Conservation (phyloP, 1,140 invertebrate genomes). For the Colletes gigas region DNA sequence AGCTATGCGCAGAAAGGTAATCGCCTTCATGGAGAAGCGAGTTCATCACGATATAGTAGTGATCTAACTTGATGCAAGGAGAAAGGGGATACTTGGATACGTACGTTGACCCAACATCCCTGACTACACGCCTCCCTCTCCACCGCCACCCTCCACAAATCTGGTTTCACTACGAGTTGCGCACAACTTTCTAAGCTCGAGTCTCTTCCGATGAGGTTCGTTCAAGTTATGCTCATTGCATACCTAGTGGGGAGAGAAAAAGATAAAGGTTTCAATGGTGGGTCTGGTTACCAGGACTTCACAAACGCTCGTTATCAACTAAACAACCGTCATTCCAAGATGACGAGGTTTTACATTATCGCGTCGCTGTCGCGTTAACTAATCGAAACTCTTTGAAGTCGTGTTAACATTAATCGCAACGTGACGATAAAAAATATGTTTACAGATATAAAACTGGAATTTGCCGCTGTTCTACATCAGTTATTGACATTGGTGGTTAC, state of each 20-base stretch:
- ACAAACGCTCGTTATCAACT: conserved; percentile 18
- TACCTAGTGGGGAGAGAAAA: conserved; percentile 31
- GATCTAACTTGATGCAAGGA: conserved; percentile 50
- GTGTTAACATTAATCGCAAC: neutral
- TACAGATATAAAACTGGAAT: neutral
- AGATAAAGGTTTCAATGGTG: conserved; percentile 18
- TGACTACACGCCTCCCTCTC: conserved; percentile 37
- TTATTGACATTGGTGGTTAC: too few species aligned
- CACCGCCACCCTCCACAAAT: conserved; percentile 35
- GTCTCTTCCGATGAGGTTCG: conserved; percentile 35
- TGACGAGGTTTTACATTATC: neutral
- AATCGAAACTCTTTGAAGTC: neutral
- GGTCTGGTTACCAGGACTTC: conserved; percentile 21
- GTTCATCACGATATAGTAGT: conserved; percentile 61
- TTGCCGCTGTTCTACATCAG: neutral
- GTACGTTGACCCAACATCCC: conserved; percentile 58
- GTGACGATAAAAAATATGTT: neutral
- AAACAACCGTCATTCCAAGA: neutral
- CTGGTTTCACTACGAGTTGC: conserved; percentile 55
- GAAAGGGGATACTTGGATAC: conserved; percentile 42
- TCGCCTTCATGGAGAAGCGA: conserved; percentile 54
- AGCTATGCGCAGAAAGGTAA: conserved; percentile 53
- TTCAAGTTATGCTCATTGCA: conserved; percentile 48
- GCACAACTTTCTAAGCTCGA: conserved; percentile 62
- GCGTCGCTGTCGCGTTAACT: conserved; percentile 22